Evolutionary conservation across 2,113 vertebrate species (phyloP).

Genomic region (Cygnus buccinator): DNA sequence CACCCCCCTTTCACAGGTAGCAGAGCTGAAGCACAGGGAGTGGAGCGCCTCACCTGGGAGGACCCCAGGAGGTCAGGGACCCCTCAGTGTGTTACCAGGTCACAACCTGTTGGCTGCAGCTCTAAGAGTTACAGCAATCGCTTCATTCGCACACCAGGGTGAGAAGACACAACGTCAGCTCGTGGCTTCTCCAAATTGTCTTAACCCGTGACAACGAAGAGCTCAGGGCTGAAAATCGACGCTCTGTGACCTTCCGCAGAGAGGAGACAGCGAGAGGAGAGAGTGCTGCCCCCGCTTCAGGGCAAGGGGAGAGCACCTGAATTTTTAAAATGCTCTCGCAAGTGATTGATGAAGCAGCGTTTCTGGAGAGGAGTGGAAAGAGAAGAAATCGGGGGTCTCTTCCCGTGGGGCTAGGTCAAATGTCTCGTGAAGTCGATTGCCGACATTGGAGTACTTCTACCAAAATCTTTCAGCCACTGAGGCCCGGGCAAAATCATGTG

Average conservation of each 20-base stretch:
- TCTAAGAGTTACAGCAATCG: neutral
- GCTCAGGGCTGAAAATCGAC: neutral
- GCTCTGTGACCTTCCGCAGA: neutral
- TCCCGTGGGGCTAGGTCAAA: neutral
- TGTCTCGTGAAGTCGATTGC: neutral
- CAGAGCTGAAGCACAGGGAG: neutral
- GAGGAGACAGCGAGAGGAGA: neutral
- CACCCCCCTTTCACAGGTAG: neutral
- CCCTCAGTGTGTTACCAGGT: neutral
- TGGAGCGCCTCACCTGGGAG: neutral
- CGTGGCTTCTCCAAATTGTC: neutral
- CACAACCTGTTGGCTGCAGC: neutral
- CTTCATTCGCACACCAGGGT: neutral
- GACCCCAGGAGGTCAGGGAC: neutral
- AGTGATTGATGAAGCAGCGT: neutral
- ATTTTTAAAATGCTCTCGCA: slow-evolving; percentile 17
- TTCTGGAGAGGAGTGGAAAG: slow-evolving; percentile 3
- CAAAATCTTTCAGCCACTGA: neutral
- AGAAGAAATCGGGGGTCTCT: neutral
- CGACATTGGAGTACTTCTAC: neutral
- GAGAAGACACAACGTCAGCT: neutral
- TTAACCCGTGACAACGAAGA: neutral
- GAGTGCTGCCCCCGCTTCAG: neutral
- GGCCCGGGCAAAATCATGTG: neutral
- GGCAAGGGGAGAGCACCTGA: neutral